A percentile compares a stretch with the other conserved stretches of the same genome.
These are phyloP conservation scores for Gasterosteus nipponicus DNA, from an alignment of 2,113 vertebrate genomes.

Conservation along the genomic window DNA sequence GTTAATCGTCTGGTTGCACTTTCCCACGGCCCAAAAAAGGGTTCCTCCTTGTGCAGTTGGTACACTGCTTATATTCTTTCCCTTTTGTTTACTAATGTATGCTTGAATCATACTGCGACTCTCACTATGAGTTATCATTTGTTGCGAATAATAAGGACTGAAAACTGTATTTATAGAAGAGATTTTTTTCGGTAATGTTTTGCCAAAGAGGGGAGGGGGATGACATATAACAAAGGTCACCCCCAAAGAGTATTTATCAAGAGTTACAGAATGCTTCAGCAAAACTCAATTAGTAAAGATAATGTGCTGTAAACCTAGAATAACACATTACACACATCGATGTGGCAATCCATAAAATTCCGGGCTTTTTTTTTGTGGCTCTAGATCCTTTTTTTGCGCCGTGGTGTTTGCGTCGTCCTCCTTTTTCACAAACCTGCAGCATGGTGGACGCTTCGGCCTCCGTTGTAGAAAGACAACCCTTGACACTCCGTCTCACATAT, in stretches of 20 bases:
- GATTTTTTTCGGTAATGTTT: constrained; percentile 6
- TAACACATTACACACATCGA: not conserved
- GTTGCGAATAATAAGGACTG: constrained; percentile 9
- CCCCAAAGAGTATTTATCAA: constrained; percentile 42
- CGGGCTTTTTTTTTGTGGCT: not conserved
- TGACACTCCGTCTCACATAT: constrained; percentile 11
- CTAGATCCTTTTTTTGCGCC: not conserved
- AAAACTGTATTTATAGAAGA: not conserved
- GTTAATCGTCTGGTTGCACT: constrained; percentile 55
- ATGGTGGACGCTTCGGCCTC: not conserved
- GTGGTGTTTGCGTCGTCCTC: not conserved
- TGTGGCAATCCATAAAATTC: constrained; percentile 13
- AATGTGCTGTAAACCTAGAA: constrained; percentile 20
- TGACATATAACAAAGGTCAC: constrained; percentile 20
- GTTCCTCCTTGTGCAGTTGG: not conserved
- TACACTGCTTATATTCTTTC: not conserved
- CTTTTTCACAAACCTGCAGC: not conserved
- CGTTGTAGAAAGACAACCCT: not conserved
- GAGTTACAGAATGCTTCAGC: constrained; percentile 2
- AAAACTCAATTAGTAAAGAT: constrained; percentile 12
- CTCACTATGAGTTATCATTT: not conserved
- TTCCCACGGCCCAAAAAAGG: constrained; percentile 66
- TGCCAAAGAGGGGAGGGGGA: constrained; percentile 9
- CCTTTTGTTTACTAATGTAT: not conserved
- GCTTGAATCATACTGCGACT: not conserved